These are phyloP conservation scores for Grapholita molesta DNA, from an alignment of 1,140 invertebrate genomes.

Conservation along the genomic window DNA sequence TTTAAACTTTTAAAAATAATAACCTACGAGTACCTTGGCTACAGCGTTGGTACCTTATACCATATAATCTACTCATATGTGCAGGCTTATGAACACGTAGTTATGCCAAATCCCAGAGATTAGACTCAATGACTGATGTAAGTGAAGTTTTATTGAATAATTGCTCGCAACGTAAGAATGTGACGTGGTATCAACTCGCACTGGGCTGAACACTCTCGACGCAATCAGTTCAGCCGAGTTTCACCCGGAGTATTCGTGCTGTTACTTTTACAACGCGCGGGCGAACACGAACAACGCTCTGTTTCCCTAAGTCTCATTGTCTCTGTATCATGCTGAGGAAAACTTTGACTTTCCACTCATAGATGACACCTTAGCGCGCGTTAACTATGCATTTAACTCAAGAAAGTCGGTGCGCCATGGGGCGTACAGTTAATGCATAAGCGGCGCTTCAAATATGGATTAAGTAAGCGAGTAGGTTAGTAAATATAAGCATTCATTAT, in stretches of 20 bases:
- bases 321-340: slow-evolving; percentile 50
- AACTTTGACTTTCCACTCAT: slow-evolving; percentile 62
- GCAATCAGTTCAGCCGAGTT: slow-evolving; percentile 74
- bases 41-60: too few species aligned
- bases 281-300: slow-evolving; percentile 74
- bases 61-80: background rate
- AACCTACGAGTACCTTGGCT: too few species aligned
- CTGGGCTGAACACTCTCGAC: slow-evolving; percentile 31
- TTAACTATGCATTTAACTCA: background rate
- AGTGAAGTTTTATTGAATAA: slow-evolving; percentile 49
- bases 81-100: background rate
- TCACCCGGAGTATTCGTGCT: slow-evolving; percentile 73
- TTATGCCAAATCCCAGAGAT: background rate
- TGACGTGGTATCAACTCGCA: slow-evolving; percentile 44
- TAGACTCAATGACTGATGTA: slow-evolving; percentile 23
- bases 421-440: background rate
- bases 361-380: slow-evolving; percentile 4
- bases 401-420: background rate
- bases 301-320: slow-evolving; percentile 73
- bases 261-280: slow-evolving; percentile 76
- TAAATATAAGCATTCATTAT: too few species aligned
- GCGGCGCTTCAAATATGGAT: background rate
- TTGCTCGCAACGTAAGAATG: slow-evolving; percentile 53
- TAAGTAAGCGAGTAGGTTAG: background rate
- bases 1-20: too few species aligned